Evolutionary conservation across 1,140 invertebrate genomes (phyloP).

Genomic region (Cherax destructor): DNA sequence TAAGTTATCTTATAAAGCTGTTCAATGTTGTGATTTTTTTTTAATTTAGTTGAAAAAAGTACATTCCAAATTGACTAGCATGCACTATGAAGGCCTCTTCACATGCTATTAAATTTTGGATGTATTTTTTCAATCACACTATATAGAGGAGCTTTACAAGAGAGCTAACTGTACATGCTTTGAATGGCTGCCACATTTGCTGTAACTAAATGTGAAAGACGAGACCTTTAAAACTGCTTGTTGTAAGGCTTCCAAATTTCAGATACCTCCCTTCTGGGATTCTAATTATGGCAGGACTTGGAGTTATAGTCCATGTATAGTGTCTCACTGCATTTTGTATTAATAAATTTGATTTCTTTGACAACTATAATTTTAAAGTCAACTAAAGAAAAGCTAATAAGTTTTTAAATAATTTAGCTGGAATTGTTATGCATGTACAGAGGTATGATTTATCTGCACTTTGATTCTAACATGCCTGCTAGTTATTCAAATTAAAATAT

Average conservation of each 20-base stretch:
- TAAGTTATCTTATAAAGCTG: too few species aligned
- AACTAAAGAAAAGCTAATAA: not conserved
- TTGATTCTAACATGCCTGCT: not conserved
- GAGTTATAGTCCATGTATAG: not conserved
- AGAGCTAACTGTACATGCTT: not conserved
- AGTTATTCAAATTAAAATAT: not conserved
- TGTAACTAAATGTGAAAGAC: not conserved
- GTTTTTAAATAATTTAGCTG: not conserved
- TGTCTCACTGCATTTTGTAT: not conserved
- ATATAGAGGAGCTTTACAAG: too few species aligned
- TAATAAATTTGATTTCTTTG: not conserved
- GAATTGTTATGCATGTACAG: too few species aligned
- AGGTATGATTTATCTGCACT: too few species aligned
- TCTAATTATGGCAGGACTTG: not conserved
- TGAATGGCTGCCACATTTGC: not conserved
- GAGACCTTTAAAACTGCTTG: not conserved
- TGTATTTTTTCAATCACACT: too few species aligned
- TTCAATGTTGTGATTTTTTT: too few species aligned
- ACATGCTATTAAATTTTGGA: too few species aligned
- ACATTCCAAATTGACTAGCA: too few species aligned
- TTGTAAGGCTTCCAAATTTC: not conserved
- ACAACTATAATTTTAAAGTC: not conserved
- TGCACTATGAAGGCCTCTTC: too few species aligned
- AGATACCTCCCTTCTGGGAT: not conserved
- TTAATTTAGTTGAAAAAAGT: too few species aligned